Percentiles rank a stretch among this genome's conserved stretches.
phyloP scores from a whole-genome alignment of 2,797 vertebrate genomes.

The Fundulus diaphanus region DNA sequence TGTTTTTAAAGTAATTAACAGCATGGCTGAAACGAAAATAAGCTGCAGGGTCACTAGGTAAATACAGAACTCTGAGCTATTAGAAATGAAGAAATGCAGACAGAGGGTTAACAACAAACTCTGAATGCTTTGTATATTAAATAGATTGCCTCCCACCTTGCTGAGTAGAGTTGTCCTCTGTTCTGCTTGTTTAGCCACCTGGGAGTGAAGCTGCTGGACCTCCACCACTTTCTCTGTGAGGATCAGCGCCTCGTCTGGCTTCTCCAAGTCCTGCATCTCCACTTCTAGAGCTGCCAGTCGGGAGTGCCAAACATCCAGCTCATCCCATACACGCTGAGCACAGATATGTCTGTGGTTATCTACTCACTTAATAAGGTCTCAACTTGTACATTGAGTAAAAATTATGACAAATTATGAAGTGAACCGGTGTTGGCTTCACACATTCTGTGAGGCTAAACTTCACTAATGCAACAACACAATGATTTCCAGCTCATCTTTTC shows the following conservation, averaged over 20 bases:
- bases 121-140: too few species aligned
- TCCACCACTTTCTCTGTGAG: constrained; percentile 85
- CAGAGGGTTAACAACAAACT: too few species aligned
- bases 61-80: neutral
- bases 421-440: neutral
- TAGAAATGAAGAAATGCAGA: too few species aligned
- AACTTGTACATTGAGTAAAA: neutral
- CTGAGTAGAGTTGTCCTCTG: constrained; percentile 87
- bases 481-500: neutral
- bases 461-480: neutral
- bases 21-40: neutral
- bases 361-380: neutral
- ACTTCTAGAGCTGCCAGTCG: constrained; percentile 86
- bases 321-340: constrained; percentile 88
- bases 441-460: neutral
- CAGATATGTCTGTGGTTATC: neutral
- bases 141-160: constrained; percentile 82
- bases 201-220: constrained; percentile 86
- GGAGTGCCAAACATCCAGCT: constrained; percentile 90
- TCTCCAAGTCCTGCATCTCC: constrained; percentile 88
- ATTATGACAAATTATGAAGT: neutral
- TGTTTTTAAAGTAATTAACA: neutral
- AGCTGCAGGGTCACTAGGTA: neutral
- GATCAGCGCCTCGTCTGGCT: constrained; percentile 80
- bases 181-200: constrained; percentile 87